Conservation (phyloP, 2,113 vertebrate genomes). For the Lathamus discolor region DNA sequence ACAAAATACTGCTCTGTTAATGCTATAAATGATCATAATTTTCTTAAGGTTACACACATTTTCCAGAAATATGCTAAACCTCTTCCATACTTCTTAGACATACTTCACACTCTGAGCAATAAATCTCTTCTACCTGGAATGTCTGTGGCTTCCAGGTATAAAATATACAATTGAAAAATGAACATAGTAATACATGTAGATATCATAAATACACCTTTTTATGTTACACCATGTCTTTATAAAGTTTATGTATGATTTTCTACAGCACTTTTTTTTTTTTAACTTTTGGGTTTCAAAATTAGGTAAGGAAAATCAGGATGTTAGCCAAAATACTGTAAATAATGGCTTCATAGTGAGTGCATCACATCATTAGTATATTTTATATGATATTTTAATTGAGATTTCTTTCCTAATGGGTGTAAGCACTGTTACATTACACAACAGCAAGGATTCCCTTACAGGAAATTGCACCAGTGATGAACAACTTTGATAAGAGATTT, state of each 20-base stretch:
- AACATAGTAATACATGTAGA: neutral
- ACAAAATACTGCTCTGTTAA: neutral
- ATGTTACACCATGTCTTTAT: neutral
- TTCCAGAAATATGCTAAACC: neutral
- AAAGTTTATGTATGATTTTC: neutral
- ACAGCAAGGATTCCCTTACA: neutral
- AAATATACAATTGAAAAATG: neutral
- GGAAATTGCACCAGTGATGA: neutral
- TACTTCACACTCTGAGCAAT: neutral
- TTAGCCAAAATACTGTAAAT: neutral
- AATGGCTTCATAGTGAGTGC: neutral
- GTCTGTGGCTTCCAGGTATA: neutral
- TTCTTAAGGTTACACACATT: neutral
- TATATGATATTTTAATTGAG: neutral
- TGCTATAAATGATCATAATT: neutral
- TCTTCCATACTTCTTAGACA: neutral
- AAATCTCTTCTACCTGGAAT: neutral
- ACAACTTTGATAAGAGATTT: neutral
- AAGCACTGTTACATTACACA: neutral
- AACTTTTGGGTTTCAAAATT: neutral
- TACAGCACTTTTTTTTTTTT: neutral
- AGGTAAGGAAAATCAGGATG: neutral
- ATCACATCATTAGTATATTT: neutral
- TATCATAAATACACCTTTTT: neutral
- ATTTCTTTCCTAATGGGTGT: neutral